These are phyloP conservation scores for Stenichneumon culpator DNA, from an alignment of 2,888 invertebrate genomes.

Conservation along the genomic window DNA sequence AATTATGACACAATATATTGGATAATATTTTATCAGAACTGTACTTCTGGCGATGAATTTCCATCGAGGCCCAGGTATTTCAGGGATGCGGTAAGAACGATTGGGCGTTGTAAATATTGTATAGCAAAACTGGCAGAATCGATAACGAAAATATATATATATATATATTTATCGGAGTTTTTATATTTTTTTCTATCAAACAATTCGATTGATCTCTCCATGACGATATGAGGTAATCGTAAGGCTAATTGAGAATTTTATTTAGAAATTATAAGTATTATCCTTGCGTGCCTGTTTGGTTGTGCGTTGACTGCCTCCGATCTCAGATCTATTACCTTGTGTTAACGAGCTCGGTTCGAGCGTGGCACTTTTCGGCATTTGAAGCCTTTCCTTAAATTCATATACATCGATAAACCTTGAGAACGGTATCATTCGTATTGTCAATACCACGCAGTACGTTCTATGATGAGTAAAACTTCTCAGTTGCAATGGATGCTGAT, in stretches of 20 bases:
- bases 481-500: constrained; percentile 52
- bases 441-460: neutral
- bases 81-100: neutral
- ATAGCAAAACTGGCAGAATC: constrained; percentile 53
- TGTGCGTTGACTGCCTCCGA: constrained; percentile 28
- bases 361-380: neutral
- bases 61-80: constrained; percentile 18
- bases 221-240: neutral
- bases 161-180: constrained; percentile 58
- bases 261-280: neutral
- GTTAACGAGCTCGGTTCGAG: neutral
- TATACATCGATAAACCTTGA: neutral
- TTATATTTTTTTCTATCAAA: constrained; percentile 30
- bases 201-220: constrained; percentile 24
- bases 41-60: constrained; percentile 26
- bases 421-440: neutral
- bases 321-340: neutral
- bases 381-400: neutral
- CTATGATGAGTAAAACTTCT: constrained; percentile 32
- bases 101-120: constrained; percentile 50
- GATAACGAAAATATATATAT: constrained; percentile 61
- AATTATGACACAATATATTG: constrained; percentile 45
- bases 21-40: constrained; percentile 48
- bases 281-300: neutral
- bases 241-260: constrained; percentile 10